Percentiles rank a stretch among this genome's conserved stretches.
These are phyloP conservation scores for Typhlomys cinereus DNA, from an alignment of 2,113 vertebrate genomes.

Conservation along the genomic window DNA sequence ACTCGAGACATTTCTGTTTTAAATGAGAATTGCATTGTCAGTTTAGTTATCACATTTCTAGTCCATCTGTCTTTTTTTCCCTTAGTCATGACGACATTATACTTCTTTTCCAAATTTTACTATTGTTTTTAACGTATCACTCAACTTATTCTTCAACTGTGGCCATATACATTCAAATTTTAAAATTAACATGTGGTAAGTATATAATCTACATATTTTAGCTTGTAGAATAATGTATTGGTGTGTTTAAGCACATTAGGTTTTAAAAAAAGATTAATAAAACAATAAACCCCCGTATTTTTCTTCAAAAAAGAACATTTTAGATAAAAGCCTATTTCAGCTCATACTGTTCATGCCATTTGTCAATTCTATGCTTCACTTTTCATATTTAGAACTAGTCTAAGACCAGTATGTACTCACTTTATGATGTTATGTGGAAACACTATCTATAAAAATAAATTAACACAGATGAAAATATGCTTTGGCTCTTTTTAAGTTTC, in stretches of 20 bases:
- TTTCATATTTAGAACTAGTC: not conserved
- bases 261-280: not conserved
- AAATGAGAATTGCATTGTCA: not conserved
- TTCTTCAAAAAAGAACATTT: not conserved
- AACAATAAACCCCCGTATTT: no score
- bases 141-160: not conserved
- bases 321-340: not conserved
- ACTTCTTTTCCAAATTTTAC: not conserved
- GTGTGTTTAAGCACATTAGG: not conserved
- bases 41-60: not conserved
- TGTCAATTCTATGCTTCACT: not conserved
- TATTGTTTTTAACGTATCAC: not conserved
- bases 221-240: not conserved
- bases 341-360: not conserved
- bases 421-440: not conserved
- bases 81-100: not conserved
- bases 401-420: not conserved
- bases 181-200: no score
- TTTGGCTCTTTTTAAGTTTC: not conserved
- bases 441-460: conserved; percentile 14
- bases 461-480: not conserved
- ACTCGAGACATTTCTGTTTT: conserved; percentile 14
- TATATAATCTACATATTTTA: not conserved
- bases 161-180: not conserved
- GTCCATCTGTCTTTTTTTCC: not conserved